phyloP scores from a whole-genome alignment of 1,140 invertebrate genomes.

The Drosophila bocki region DNA sequence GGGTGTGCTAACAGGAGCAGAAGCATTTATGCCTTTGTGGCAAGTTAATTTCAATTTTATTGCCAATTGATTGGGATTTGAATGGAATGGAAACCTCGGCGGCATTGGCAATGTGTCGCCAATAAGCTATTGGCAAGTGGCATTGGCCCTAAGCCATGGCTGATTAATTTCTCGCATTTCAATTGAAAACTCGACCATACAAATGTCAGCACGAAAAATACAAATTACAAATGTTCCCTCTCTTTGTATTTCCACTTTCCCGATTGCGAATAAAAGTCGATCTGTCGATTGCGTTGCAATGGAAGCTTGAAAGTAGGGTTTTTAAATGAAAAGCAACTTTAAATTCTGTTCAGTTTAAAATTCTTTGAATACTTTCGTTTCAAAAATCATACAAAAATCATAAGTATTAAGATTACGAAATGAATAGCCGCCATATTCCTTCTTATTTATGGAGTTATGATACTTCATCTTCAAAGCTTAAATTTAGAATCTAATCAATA shows the following conservation, averaged over 20 bases:
- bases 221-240: slow-evolving; percentile 52
- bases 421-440: background rate
- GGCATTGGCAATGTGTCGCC: slow-evolving; percentile 49
- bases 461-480: too few relatives aligned
- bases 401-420: background rate
- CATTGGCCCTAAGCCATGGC: slow-evolving; percentile 68
- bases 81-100: slow-evolving; percentile 53
- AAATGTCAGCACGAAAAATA: slow-evolving; percentile 62
- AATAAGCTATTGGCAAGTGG: slow-evolving; percentile 68
- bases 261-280: slow-evolving; percentile 18
- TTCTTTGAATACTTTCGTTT: background rate
- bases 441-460: too few relatives aligned
- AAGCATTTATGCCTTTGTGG: slow-evolving; percentile 76
- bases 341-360: background rate
- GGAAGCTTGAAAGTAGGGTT: too few relatives aligned
- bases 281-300: background rate
- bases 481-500: too few relatives aligned
- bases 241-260: slow-evolving; percentile 12
- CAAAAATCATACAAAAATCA: background rate
- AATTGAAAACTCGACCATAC: slow-evolving; percentile 50
- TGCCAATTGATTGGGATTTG: slow-evolving; percentile 81
- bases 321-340: background rate
- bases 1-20: slow-evolving; percentile 14
- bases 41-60: slow-evolving; percentile 83
- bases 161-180: slow-evolving; percentile 74